A percentile compares a stretch with the other conserved stretches of the same genome.
Conservation (phyloP, 1,140 invertebrate genomes). For the Mizuhopecten yessoensis region DNA sequence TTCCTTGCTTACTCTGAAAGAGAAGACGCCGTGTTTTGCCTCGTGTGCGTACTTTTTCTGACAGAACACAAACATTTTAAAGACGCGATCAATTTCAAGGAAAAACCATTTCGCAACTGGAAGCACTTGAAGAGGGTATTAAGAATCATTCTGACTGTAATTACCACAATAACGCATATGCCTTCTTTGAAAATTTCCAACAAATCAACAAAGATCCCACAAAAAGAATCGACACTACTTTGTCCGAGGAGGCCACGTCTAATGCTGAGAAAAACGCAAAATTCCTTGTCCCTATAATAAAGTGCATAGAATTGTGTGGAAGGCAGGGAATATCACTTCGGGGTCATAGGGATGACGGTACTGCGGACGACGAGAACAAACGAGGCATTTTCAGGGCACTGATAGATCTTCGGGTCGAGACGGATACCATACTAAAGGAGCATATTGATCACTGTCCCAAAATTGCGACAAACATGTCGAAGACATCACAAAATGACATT, state of each 20-base stretch:
- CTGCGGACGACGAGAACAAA: too few relatives aligned
- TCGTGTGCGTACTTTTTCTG: slow-evolving; percentile 43
- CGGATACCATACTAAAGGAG: slow-evolving; percentile 47
- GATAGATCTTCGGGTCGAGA: slow-evolving; percentile 44
- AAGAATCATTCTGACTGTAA: slow-evolving; percentile 46
- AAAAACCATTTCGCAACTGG: slow-evolving; percentile 52
- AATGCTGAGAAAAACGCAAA: slow-evolving; percentile 36
- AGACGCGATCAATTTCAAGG: too few relatives aligned
- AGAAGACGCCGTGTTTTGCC: slow-evolving; percentile 46
- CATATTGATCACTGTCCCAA: slow-evolving; percentile 57
- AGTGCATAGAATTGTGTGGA: slow-evolving; percentile 61
- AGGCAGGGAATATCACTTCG: slow-evolving; percentile 56
- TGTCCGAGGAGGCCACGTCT: neutral
- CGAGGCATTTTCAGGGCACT: slow-evolving; percentile 63
- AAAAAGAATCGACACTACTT: slow-evolving; percentile 42
- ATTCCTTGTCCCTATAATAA: slow-evolving; percentile 45
- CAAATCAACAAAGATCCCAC: slow-evolving; percentile 26
- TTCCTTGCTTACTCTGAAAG: slow-evolving; percentile 42
- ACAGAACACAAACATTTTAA: slow-evolving; percentile 50
- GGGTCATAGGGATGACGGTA: slow-evolving; percentile 57
- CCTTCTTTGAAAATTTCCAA: too few relatives aligned
- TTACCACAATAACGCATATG: slow-evolving; percentile 50
- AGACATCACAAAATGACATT: slow-evolving; percentile 65
- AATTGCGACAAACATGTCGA: slow-evolving; percentile 57
- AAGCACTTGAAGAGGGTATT: slow-evolving; percentile 45